These are phyloP conservation scores for Pteropus alecto DNA, from an alignment of 2,113 vertebrate species.

Conservation along the genomic window DNA sequence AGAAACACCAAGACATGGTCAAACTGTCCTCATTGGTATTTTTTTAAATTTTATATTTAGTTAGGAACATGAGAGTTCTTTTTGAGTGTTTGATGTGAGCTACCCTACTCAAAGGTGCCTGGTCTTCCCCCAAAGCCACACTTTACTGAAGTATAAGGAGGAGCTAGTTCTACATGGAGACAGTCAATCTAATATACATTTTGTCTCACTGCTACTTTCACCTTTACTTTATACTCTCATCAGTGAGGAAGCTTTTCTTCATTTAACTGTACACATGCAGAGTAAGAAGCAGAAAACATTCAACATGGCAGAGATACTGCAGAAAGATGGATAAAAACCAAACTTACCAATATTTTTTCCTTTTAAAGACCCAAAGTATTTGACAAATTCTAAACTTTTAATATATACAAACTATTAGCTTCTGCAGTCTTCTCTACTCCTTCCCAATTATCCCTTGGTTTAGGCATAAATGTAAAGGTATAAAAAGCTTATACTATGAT, in stretches of 20 bases:
- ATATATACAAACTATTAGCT: background rate
- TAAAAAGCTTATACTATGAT: background rate
- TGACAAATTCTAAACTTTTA: slow-evolving; percentile 11
- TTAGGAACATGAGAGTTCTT: background rate
- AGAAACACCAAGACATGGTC: background rate
- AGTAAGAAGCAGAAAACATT: background rate
- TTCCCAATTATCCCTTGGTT: background rate
- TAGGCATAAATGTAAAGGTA: background rate
- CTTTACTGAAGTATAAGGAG: background rate
- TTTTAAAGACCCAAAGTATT: background rate
- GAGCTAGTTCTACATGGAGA: background rate
- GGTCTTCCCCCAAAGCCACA: background rate
- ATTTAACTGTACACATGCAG: background rate
- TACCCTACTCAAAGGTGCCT: background rate
- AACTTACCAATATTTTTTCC: background rate
- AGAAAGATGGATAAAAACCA: background rate
- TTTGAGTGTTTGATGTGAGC: background rate
- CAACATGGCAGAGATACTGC: background rate
- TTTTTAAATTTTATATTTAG: background rate
- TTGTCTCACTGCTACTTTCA: background rate
- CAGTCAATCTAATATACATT: background rate
- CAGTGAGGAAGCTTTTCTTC: background rate
- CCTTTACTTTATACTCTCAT: background rate
- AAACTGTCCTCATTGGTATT: background rate
- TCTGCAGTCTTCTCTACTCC: background rate